Percentiles rank a stretch among this genome's conserved stretches.
Evolutionary conservation across 2,113 vertebrate genomes (phyloP).

Genomic region (Camelus dromedarius): DNA sequence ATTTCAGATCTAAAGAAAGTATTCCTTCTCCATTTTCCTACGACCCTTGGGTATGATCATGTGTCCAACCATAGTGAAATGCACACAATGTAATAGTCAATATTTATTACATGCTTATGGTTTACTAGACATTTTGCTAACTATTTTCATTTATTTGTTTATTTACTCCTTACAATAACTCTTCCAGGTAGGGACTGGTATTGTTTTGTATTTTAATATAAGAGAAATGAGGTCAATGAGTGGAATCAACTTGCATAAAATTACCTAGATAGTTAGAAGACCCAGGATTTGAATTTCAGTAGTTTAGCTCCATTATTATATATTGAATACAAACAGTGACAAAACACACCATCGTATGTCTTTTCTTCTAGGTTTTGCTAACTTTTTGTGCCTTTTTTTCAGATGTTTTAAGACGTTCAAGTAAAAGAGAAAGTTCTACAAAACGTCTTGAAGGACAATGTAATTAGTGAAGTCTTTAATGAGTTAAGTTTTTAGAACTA

Average conservation of each 20-base stretch:
- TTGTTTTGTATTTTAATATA: background rate
- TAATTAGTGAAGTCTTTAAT: slow-evolving; percentile 64
- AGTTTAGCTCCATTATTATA: background rate
- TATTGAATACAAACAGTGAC: background rate
- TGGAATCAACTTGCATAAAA: background rate
- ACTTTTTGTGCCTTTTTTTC: background rate
- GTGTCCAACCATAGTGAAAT: background rate
- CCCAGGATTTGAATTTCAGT: background rate
- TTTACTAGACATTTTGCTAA: background rate
- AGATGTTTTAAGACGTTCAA: background rate
- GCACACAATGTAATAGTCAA: background rate
- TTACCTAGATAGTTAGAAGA: background rate
- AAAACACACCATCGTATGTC: background rate
- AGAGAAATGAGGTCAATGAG: background rate
- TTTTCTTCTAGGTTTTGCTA: background rate
- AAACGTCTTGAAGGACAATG: slow-evolving; percentile 56
- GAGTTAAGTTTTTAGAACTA: slow-evolving; percentile 1
- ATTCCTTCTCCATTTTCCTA: background rate
- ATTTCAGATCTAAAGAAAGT: background rate
- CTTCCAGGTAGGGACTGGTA: background rate
- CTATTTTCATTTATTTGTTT: background rate
- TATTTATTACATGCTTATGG: background rate
- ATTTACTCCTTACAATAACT: background rate
- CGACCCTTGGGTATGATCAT: no score
- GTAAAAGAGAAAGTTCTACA: background rate